Evolutionary conservation across 2,888 invertebrate genomes (phyloP).

Genomic region (Dryomyza anilis): DNA sequence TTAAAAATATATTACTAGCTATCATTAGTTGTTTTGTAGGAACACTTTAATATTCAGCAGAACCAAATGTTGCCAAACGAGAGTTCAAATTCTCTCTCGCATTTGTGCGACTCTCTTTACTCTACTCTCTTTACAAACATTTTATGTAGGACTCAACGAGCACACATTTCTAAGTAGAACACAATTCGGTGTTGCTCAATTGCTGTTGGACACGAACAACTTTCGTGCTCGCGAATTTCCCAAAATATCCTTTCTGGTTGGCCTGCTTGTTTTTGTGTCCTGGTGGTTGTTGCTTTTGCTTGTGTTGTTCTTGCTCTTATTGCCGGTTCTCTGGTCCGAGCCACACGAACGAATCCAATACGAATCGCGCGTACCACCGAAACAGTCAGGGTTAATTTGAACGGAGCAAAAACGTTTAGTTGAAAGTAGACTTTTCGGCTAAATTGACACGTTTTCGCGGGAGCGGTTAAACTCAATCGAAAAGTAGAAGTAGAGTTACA

Average conservation of each 20-base stretch:
- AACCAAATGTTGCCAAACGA: too few relatives aligned
- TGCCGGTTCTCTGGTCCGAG: slow-evolving; percentile 2
- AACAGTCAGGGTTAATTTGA: slow-evolving; percentile 27
- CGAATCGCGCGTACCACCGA: neutral
- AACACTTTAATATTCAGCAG: too few relatives aligned
- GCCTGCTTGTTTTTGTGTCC: neutral
- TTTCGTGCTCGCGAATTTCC: slow-evolving; percentile 1
- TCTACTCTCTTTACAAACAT: too few relatives aligned
- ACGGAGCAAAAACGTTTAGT: slow-evolving; percentile 56
- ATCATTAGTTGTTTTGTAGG: too few relatives aligned
- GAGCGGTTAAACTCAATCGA: slow-evolving; percentile 34
- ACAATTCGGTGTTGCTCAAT: too few relatives aligned
- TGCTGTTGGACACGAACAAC: too few relatives aligned
- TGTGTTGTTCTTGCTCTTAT: neutral
- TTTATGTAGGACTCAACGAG: too few relatives aligned
- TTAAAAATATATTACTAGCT: too few relatives aligned
- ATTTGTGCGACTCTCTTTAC: too few relatives aligned
- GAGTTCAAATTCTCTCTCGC: too few relatives aligned
- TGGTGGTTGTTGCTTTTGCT: neutral
- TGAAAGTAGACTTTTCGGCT: slow-evolving; percentile 59
- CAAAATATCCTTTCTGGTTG: slow-evolving; percentile 11
- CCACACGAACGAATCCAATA: slow-evolving; percentile 1
- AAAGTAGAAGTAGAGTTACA: neutral
- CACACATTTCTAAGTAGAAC: too few relatives aligned
- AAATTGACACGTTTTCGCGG: slow-evolving; percentile 58